Percentiles rank a stretch among this genome's conserved stretches.
Evolutionary conservation across 2,888 invertebrate genomes (phyloP).

Genomic region (Criorhina ranunculi): DNA sequence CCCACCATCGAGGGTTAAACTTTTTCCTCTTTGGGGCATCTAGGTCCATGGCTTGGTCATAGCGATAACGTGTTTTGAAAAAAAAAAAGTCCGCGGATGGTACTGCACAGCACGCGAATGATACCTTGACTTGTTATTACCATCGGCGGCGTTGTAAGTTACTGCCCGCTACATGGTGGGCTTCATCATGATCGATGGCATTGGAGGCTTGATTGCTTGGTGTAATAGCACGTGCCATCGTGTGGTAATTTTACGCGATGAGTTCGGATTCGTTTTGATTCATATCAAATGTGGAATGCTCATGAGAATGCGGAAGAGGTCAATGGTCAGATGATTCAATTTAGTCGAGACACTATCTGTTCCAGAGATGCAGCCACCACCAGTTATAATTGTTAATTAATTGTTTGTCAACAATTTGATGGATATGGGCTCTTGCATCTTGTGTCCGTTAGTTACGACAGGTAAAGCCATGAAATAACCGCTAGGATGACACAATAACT

Average conservation of each 20-base stretch:
- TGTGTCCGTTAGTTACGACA: too few relatives aligned
- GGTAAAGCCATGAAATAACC: too few relatives aligned
- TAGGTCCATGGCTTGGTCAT: background rate
- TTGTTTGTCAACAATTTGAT: too few relatives aligned
- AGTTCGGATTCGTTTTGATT: background rate
- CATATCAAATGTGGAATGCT: background rate
- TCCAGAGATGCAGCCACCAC: too few relatives aligned
- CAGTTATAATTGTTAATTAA: too few relatives aligned
- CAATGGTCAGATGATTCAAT: too few relatives aligned
- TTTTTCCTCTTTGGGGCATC: conserved; percentile 17
- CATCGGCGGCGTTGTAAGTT: conserved; percentile 28
- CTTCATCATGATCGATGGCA: conserved; percentile 25
- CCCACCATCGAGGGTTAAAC: conserved; percentile 2
- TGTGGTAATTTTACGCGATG: conserved; percentile 38
- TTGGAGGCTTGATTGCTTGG: conserved; percentile 14
- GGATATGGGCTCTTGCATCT: too few relatives aligned
- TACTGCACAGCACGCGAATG: background rate
- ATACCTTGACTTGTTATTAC: conserved; percentile 27
- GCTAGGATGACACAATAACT: too few relatives aligned
- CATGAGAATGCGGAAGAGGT: conserved; percentile 12
- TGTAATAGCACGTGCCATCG: conserved; percentile 58
- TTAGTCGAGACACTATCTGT: too few relatives aligned
- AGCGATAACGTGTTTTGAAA: conserved; percentile 24
- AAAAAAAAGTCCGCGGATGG: conserved; percentile 1
- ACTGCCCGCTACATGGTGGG: conserved; percentile 17